Evolutionary conservation across 2,888 invertebrate genomes (phyloP).

Genomic region (Arge pagana): DNA sequence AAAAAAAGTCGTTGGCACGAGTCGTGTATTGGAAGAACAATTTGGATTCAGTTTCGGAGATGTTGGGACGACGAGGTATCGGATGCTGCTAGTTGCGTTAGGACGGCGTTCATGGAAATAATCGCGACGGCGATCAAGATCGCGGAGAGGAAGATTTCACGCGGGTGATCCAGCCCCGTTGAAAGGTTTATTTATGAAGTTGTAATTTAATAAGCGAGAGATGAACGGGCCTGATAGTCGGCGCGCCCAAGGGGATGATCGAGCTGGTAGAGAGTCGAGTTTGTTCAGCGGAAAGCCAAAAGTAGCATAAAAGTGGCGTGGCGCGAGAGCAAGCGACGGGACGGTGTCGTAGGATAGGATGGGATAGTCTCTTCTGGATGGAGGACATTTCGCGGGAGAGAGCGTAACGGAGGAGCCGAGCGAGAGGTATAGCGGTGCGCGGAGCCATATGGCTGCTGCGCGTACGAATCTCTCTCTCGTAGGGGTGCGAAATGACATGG

Average conservation of each 20-base stretch:
- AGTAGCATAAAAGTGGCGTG: slow-evolving; percentile 53
- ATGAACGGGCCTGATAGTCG: slow-evolving; percentile 49
- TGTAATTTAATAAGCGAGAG: slow-evolving; percentile 57
- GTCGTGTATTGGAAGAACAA: no score
- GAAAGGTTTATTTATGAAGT: slow-evolving; percentile 55
- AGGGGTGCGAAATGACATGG: slow-evolving; percentile 59
- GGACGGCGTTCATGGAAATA: no score
- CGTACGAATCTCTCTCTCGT: slow-evolving; percentile 34
- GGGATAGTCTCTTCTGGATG: slow-evolving; percentile 26
- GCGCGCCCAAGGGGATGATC: no score
- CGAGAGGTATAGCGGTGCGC: slow-evolving; percentile 4
- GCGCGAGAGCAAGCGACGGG: slow-evolving; percentile 38
- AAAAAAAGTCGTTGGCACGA: no score
- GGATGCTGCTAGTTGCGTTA: no score
- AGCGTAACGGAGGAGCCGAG: slow-evolving; percentile 29
- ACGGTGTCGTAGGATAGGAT: slow-evolving; percentile 29
- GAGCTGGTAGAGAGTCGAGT: slow-evolving; percentile 31
- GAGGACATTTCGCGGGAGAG: no score
- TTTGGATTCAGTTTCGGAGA: no score
- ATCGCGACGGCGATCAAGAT: no score
- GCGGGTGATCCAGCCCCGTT: no score
- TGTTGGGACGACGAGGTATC: no score
- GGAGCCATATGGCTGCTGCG: slow-evolving; percentile 48
- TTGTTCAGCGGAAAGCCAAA: slow-evolving; percentile 42
- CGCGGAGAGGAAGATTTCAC: no score